phyloP scores from a whole-genome alignment of 2,797 vertebrate genomes.

The Rhabdomys pumilio region DNA sequence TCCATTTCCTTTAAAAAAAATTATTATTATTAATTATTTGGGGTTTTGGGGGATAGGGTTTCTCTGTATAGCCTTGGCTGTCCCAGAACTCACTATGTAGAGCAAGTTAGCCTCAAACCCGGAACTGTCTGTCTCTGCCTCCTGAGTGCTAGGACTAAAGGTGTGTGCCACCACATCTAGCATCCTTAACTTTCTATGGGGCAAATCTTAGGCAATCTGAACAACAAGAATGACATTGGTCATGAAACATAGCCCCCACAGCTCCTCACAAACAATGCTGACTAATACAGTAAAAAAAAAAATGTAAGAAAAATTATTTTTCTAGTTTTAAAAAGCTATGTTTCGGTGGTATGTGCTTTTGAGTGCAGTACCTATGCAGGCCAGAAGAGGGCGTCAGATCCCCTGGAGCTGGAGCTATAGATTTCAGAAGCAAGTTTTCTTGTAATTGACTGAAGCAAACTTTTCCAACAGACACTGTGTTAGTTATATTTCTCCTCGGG shows the following conservation, averaged over 20 bases:
- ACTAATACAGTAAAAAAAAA: neutral
- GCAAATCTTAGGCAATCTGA: neutral
- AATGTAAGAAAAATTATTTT: neutral
- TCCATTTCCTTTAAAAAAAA: neutral
- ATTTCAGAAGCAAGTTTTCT: neutral
- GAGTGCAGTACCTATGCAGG: neutral
- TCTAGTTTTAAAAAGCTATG: neutral
- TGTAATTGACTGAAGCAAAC: constrained; percentile 23
- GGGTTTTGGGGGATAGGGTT: neutral
- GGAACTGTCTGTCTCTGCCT: neutral
- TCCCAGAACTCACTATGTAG: neutral
- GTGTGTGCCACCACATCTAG: neutral
- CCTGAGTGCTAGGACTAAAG: neutral
- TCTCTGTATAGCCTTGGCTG: neutral
- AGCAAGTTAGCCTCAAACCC: neutral
- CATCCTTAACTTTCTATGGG: neutral
- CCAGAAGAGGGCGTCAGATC: neutral
- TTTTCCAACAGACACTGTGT: neutral
- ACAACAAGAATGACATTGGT: neutral
- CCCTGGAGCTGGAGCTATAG: neutral
- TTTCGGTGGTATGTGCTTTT: neutral
- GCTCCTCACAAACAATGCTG: neutral
- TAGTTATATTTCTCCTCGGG: neutral
- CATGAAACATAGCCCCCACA: neutral
- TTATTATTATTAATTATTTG: no score